These are phyloP conservation scores for Lethenteron camtschaticum DNA, from an alignment of 2,113 vertebrate species.

Conservation along the genomic window DNA sequence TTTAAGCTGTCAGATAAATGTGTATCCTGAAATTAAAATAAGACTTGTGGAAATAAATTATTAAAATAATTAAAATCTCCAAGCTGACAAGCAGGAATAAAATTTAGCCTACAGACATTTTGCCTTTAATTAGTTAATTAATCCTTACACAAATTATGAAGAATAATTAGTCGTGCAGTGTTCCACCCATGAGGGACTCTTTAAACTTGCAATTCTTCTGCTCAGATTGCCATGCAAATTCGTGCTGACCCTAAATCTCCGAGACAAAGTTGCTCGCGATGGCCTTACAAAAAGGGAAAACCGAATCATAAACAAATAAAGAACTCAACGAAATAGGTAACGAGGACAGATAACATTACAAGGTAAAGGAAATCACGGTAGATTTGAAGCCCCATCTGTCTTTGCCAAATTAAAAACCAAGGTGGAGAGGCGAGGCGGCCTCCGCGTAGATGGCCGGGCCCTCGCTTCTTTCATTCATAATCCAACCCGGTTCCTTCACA, in stretches of 20 bases:
- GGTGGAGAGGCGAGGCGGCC: no score
- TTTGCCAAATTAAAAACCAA: constrained; percentile 34
- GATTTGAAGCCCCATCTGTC: constrained; percentile 48
- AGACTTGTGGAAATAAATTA: constrained; percentile 79
- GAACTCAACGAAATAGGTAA: constrained; percentile 99
- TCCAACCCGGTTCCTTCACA: no score
- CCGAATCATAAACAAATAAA: constrained; percentile 99
- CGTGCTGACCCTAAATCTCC: constrained; percentile 89
- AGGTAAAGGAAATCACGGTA: constrained; percentile 47
- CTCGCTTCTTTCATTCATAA: no score
- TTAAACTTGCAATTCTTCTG: constrained; percentile 99
- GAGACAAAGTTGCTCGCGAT: constrained; percentile 99
- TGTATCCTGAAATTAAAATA: constrained; percentile 37
- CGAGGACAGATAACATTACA: constrained; percentile 53
- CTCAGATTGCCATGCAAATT: constrained; percentile 99
- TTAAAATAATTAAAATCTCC: constrained; percentile 99
- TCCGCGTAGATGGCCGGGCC: no score
- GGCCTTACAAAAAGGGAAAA: constrained; percentile 99
- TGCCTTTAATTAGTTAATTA: constrained; percentile 99
- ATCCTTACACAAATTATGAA: constrained; percentile 99
- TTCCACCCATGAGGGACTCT: constrained; percentile 99
- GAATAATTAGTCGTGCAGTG: constrained; percentile 99
- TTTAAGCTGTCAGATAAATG: constrained; percentile 30
- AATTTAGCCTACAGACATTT: constrained; percentile 99
- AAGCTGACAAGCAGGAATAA: constrained; percentile 99